Evolutionary conservation across 2,113 vertebrate genomes (phyloP).

Genomic region (Melanerpes aurifrons): DNA sequence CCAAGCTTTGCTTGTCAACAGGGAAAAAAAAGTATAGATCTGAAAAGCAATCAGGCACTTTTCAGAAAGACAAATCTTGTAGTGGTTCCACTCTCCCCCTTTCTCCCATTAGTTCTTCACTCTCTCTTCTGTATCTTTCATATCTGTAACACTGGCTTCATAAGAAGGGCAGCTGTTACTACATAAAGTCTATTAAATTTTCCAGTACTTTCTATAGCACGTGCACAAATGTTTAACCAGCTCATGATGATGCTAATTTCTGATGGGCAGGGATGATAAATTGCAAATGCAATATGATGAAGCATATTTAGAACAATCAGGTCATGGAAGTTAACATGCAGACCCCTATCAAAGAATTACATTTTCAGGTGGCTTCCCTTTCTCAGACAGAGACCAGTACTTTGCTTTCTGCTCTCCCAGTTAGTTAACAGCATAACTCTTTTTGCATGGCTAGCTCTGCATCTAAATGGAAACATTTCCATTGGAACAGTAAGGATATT

Average conservation of each 20-base stretch:
- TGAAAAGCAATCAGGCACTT: slow-evolving; percentile 59
- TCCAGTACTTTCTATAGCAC: background rate
- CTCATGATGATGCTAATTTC: background rate
- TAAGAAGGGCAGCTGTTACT: slow-evolving; percentile 6
- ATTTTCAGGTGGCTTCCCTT: background rate
- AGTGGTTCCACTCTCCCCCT: background rate
- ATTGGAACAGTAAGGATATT: background rate
- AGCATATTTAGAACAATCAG: background rate
- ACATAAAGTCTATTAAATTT: background rate
- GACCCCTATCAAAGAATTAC: background rate
- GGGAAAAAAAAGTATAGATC: background rate
- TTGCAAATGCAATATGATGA: background rate
- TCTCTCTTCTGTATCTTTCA: background rate
- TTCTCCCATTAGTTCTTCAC: background rate
- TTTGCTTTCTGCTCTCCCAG: background rate
- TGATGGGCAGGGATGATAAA: background rate
- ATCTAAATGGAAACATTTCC: background rate
- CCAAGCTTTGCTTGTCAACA: slow-evolving; percentile 50
- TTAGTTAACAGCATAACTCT: background rate
- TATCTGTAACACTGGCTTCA: background rate
- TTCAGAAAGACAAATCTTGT: slow-evolving; percentile 31
- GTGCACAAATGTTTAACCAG: background rate
- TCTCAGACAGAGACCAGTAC: background rate
- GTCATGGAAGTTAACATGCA: background rate
- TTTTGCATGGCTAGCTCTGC: background rate